Percentiles rank a stretch among this genome's conserved stretches.
Conservation (phyloP, 2,888 invertebrate genomes). For the Imbricaverruca yamaguchii region DNA sequence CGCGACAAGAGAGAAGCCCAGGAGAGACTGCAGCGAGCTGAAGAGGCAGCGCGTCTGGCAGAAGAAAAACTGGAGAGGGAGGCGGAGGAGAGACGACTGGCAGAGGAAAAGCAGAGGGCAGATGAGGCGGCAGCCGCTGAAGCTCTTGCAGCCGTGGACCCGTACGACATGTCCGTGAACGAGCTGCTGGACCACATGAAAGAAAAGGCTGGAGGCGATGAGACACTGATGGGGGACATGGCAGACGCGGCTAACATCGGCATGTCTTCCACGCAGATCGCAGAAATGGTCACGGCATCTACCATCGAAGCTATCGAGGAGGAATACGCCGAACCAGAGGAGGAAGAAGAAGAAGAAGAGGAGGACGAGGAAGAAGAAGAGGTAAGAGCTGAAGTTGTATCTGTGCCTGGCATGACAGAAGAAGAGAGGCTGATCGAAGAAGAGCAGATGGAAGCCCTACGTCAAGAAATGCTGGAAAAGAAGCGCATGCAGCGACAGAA, state of each 20-base stretch:
- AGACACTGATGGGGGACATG: slow-evolving; percentile 28
- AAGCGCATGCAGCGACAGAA: slow-evolving; percentile 38
- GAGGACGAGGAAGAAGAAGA: slow-evolving; percentile 42
- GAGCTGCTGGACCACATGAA: slow-evolving; percentile 32
- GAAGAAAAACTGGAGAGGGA: slow-evolving; percentile 41
- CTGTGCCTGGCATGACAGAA: slow-evolving; percentile 33
- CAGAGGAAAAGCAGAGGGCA: slow-evolving; percentile 30
- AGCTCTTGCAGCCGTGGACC: slow-evolving; percentile 28
- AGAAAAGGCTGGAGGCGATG: slow-evolving; percentile 31
- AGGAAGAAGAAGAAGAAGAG: slow-evolving; percentile 46
- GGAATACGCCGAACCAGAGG: slow-evolving; percentile 24
- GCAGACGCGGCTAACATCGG: slow-evolving; percentile 25
- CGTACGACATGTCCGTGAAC: slow-evolving; percentile 30
- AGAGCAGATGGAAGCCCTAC: neutral
- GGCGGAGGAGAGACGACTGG: slow-evolving; percentile 36
- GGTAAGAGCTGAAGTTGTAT: slow-evolving; percentile 38
- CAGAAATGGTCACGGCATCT: neutral
- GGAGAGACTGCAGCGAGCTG: slow-evolving; percentile 62
- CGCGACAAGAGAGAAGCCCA: slow-evolving; percentile 56
- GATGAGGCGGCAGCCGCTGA: slow-evolving; percentile 28
- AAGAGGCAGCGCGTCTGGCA: slow-evolving; percentile 52
- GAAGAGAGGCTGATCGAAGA: neutral
- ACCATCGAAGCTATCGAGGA: slow-evolving; percentile 24
- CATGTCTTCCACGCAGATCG: neutral
- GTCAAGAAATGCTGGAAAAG: neutral